Base-by-base conservation (phyloP, 1,140 invertebrate species). In the Pogonognathellus flavescens region DNA sequence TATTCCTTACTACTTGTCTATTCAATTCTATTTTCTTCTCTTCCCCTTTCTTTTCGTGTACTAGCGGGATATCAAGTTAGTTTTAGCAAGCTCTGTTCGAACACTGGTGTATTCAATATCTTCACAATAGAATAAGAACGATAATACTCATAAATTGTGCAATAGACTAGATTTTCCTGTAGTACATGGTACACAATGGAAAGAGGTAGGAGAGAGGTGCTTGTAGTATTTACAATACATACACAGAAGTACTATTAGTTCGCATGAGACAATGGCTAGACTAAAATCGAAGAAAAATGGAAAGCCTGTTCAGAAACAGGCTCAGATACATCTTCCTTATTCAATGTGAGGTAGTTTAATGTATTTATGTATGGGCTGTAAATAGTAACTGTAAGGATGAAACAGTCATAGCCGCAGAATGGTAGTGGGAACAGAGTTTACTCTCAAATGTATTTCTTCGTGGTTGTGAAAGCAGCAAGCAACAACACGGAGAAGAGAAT, bases 21-120 rank as follows among this genome's bases (percentile, higher is more conserved):
- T 84, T 84, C 60, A 76, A 76, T 76, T 85, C 84, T 72, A 80
- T 66, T 72, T 55, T 57, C 59, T 55, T 20, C 20, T 20, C 41
- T 18, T 57, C 18, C 57, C 72, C 84, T 53, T 72, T 76, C 53
- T 53, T 52, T 41, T 82, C 55, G 9, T 16, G 22, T 52, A n/a
- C 9, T 52, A 41, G n/a, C 31, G 60, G 20, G 53, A 22, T 22
- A 31, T 41, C n/a, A 13, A 57, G 11, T n/a, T 57, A 57, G 11
- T 57, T 57, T 57, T 14, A 14, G 53, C 53, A 14, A 13, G 53
- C 53, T n/a, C 53, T 41, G 31, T 41, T 41, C 31, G 31, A 41
- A 41, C 31, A 41, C 31, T 41, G 31, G 31, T 41, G 31, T 41
- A 50, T 22, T 41, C 81, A 13, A 13, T 52, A 60, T 22, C 53